Percentiles rank a stretch among this genome's conserved stretches.
Evolutionary conservation across 2,888 invertebrate genomes (phyloP).

Genomic region (Apamea monoglypha): DNA sequence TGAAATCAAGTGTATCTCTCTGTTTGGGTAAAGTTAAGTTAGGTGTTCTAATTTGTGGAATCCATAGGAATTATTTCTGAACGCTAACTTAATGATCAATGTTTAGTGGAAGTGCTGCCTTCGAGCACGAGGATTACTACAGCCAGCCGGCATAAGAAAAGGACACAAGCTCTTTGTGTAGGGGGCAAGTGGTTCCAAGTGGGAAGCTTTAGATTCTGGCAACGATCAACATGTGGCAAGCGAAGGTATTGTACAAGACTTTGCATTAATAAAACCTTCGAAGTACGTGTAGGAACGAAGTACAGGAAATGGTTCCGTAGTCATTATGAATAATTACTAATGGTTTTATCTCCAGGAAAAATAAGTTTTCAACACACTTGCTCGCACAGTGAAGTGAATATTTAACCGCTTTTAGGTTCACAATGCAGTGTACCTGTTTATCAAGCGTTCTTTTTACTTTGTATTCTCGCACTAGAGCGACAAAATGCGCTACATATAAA

Average conservation of each 20-base stretch:
- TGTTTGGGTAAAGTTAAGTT: background rate
- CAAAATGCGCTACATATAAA: background rate
- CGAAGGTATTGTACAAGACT: constrained; percentile 33
- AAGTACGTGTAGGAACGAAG: background rate
- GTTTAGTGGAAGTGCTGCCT: constrained; percentile 25
- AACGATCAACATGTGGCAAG: constrained; percentile 5
- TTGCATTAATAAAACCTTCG: background rate
- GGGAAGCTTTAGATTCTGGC: constrained; percentile 33
- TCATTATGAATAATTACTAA: background rate
- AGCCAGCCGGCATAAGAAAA: background rate
- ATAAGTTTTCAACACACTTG: background rate
- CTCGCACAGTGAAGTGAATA: too few species aligned
- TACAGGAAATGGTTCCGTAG: background rate
- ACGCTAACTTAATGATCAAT: constrained; percentile 13
- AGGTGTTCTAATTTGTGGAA: background rate
- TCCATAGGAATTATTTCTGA: background rate
- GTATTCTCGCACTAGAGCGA: background rate
- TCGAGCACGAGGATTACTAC: background rate
- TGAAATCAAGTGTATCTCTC: background rate
- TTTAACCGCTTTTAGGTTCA: background rate
- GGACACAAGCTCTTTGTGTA: constrained; percentile 2
- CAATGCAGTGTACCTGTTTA: too few species aligned
- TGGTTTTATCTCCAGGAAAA: background rate
- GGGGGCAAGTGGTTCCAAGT: constrained; percentile 28
- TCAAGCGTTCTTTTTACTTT: background rate